Evolutionary conservation across 2,113 vertebrate species (phyloP).

Genomic region (Emydocephalus ijimae): DNA sequence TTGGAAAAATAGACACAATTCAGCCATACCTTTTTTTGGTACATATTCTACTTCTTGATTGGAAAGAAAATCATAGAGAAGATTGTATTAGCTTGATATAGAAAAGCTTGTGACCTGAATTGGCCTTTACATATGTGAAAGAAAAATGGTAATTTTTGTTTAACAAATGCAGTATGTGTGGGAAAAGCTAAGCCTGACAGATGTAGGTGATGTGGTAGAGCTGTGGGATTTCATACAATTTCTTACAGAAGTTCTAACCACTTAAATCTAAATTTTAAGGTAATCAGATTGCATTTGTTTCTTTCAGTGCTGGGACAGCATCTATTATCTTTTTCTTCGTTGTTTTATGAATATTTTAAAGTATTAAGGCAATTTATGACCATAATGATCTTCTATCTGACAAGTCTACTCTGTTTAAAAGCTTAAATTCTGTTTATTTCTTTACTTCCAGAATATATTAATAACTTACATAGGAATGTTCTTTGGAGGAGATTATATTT

Average conservation of each 20-base stretch:
- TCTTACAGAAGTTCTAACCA: neutral
- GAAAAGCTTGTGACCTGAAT: neutral
- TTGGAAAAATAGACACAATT: neutral
- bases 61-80: neutral
- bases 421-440: constrained; percentile 2
- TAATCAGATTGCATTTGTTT: neutral
- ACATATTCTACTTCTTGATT: neutral
- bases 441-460: constrained; percentile 87
- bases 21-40: neutral
- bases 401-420: neutral
- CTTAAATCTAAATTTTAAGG: neutral
- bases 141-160: neutral
- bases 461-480: constrained; percentile 97
- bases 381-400: neutral
- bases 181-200: neutral
- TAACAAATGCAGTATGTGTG: neutral
- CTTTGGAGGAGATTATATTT: constrained; percentile 98
- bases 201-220: neutral
- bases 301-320: neutral
- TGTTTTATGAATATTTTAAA: neutral
- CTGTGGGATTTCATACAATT: neutral
- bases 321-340: neutral
- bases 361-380: neutral
- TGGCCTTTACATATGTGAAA: neutral
- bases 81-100: neutral